A percentile compares a stretch with the other conserved stretches of the same genome.
These are phyloP conservation scores for Argynnis bischoffii DNA, from an alignment of 2,888 invertebrate genomes.

Conservation along the genomic window DNA sequence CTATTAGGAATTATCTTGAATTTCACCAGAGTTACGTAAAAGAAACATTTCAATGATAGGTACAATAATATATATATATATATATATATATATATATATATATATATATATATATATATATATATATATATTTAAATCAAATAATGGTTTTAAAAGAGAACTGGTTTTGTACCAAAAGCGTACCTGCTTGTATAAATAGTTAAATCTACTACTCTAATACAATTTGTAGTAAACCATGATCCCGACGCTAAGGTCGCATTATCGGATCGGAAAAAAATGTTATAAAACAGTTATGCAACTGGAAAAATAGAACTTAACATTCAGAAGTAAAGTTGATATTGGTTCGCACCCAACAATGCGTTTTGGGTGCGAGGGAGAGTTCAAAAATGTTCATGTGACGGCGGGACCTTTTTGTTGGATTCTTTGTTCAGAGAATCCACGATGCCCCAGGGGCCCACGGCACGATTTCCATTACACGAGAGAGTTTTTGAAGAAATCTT, in stretches of 20 bases:
- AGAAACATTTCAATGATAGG: no score
- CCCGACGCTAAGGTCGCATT: slow-evolving; percentile 80
- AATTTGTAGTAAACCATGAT: slow-evolving; percentile 83
- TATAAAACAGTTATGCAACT: slow-evolving; percentile 56
- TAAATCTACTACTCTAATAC: slow-evolving; percentile 81
- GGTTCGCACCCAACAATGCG: slow-evolving; percentile 47
- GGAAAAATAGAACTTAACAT: slow-evolving; percentile 57
- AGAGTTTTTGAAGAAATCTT: slow-evolving; percentile 68
- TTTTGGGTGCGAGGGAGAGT: slow-evolving; percentile 70
- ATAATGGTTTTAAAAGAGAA: not conserved
- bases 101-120: no score
- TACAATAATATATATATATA: no score
- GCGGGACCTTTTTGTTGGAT: slow-evolving; percentile 79
- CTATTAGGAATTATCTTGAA: not conserved
- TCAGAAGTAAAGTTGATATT: slow-evolving; percentile 55
- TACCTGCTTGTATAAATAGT: slow-evolving; percentile 69
- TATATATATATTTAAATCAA: no score
- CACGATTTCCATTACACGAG: slow-evolving; percentile 80
- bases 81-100: no score
- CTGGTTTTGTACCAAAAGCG: slow-evolving; percentile 23
- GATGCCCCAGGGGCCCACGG: slow-evolving; percentile 72
- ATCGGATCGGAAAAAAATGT: slow-evolving; percentile 81
- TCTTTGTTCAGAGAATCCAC: slow-evolving; percentile 77
- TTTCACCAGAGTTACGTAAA: not conserved
- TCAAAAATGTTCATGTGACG: slow-evolving; percentile 81